Base-by-base conservation (phyloP, 1,140 invertebrate genomes). In the Mactra quadrangularis region DNA sequence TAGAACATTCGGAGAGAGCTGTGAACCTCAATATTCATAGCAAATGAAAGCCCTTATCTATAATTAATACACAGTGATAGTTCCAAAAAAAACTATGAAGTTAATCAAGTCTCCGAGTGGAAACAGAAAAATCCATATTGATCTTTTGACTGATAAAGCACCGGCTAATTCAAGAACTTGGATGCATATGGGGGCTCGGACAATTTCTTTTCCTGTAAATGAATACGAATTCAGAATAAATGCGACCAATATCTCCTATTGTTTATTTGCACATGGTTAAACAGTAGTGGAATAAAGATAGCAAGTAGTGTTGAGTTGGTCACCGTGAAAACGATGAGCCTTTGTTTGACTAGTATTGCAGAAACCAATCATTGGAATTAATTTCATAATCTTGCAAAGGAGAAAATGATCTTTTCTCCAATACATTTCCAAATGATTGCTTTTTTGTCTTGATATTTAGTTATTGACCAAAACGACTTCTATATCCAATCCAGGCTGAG, bases 41-140 rank as follows among this genome's bases (percentile, higher is more conserved):
- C 60, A 78, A 78, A 78, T 66, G 75, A 68, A 68, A 22, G 75
- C 66, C 57, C 78, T 82, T 82, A 82, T 82, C 78, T 82, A 71
- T 82, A 82, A 82, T 82, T 82, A 82, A 82, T 82, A 82, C 68
- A 72, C 53, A 47, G 68, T 82, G 78, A 82, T 62, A 82, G 52
- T 72, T 82, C 66, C 78, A 82, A 82, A 82, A 71, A 53, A 78
- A 78, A 78, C 75, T 78, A 78, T 78, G 59, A 75, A 82, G 66
- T 82, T 82, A 82, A 82, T 82, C 79, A 82, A 74, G 53, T 81
- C 64, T 55, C n/a, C 29, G 47, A 47, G 22, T 38, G 53, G 27
- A 53, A 59, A 72, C 29, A 57, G 68, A 72, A 82, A 82, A 82
- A 82, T 82, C 70, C n/a, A 64, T 82, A 82, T 82, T 82, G 79